Evolutionary conservation across 1,140 invertebrate genomes (phyloP), one percentile per base, ranked within the genome.

Genomic region (Leptinotarsa undecemlineata): DNA sequence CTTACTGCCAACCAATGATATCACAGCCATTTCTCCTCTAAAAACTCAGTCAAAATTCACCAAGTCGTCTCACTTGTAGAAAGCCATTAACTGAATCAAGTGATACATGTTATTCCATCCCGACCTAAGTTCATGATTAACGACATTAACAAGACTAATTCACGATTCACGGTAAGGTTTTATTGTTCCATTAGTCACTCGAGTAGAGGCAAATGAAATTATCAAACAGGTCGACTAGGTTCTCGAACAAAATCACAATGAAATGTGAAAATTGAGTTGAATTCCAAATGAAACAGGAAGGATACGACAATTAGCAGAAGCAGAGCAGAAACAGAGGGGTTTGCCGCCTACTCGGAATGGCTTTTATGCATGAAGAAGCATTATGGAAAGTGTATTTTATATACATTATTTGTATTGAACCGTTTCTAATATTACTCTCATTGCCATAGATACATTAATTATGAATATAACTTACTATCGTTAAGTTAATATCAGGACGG

Each of bases 231-330:
- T 20, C 26, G 20, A 21, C 33, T 64, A 64, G 63, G 26, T 64
- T 19, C 15, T 17, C n/a, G 51, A 57, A 57, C n/a, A 14, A 71
- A 71, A 71, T 48, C n/a, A 68, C 60, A 71, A 61, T 64, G 67
- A 21, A 70, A 48, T 19, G 66, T 64, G 57, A 48, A 51, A 74
- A 66, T 57, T 71, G 51, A 74, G 73, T 76, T 72, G 64, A 74
- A 73, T 76, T 73, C 67, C 61, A 47, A 72, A 75, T 42, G 76
- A 68, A 74, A 79, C 81, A 82, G 83, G 83, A 84, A 84, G 83
- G 83, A 84, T 83, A 82, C 74, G 68, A 70, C 77, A 81, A 80
- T 82, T 82, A 82, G 77, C 81, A 79, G 80, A 80, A 82, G 78
- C 82, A 80, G 79, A 81, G 81, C 80, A 81, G 80, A 78, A 81